phyloP scores from a whole-genome alignment of 2,797 vertebrate genomes.

The Adelosebastes latens region DNA sequence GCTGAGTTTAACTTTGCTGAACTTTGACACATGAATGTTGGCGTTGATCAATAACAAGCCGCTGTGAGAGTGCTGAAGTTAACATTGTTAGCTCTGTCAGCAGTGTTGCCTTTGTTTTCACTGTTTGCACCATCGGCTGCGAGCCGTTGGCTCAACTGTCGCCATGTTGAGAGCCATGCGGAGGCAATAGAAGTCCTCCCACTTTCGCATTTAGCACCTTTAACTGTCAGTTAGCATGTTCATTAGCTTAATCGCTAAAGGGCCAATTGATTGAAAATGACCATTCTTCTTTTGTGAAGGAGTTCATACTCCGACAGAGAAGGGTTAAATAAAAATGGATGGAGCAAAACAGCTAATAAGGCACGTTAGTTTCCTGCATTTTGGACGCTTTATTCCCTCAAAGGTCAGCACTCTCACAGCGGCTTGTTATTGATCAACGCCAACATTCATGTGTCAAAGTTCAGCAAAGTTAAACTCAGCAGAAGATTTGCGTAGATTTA shows the following conservation, averaged over 20 bases:
- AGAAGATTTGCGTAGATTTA: neutral
- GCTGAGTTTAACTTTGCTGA: neutral
- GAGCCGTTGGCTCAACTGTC: no score
- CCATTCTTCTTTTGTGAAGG: neutral
- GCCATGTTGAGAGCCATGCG: no score
- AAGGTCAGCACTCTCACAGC: neutral
- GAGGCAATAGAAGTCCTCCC: neutral
- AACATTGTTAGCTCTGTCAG: no score
- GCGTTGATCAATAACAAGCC: neutral
- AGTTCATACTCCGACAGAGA: neutral
- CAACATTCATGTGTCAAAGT: neutral
- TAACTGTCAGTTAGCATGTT: neutral
- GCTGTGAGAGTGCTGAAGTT: neutral
- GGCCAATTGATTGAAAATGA: neutral
- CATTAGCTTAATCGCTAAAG: neutral
- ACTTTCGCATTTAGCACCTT: no score
- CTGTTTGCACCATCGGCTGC: no score
- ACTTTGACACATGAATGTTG: neutral
- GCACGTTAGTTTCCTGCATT: neutral
- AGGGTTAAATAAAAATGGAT: neutral
- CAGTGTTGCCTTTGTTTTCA: no score
- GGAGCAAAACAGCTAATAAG: neutral
- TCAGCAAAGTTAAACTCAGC: neutral
- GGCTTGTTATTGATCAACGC: neutral
- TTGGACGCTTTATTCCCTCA: neutral